A percentile compares a stretch with the other conserved stretches of the same genome.
These are phyloP conservation scores for Ophraella communa DNA, from an alignment of 2,888 invertebrate genomes.

Conservation along the genomic window DNA sequence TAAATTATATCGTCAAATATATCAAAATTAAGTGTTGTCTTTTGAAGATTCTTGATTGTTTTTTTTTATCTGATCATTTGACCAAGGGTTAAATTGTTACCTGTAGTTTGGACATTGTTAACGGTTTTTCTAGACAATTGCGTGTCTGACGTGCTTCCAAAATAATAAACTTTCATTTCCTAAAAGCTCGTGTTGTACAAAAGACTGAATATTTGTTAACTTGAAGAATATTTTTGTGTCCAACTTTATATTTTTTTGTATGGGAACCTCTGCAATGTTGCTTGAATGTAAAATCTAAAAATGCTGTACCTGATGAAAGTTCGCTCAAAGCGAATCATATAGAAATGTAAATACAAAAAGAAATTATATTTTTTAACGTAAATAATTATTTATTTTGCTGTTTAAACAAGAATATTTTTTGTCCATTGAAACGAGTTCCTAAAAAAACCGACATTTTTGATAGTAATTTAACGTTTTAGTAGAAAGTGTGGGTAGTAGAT, in stretches of 20 bases:
- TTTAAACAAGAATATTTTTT: background rate
- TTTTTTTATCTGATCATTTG: background rate
- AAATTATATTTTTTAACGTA: background rate
- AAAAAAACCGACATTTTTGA: background rate
- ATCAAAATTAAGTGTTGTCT: too few species aligned
- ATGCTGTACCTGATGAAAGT: background rate
- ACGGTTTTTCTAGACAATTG: conserved; percentile 17
- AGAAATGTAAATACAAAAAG: background rate
- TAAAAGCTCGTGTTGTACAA: conserved; percentile 29
- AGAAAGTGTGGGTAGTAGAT: background rate
- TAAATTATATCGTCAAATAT: too few species aligned
- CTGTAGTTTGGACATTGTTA: conserved; percentile 2
- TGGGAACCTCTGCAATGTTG: conserved; percentile 30
- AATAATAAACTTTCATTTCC: conserved; percentile 34
- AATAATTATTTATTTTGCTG: background rate
- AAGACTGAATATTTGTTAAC: conserved; percentile 45
- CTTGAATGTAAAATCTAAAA: conserved; percentile 21
- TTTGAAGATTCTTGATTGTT: background rate
- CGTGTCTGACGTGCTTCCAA: conserved; percentile 41
- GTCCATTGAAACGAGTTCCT: background rate
- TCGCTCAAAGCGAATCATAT: background rate
- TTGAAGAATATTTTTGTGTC: conserved; percentile 39
- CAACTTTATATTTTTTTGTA: conserved; percentile 18
- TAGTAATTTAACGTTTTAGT: too few species aligned
- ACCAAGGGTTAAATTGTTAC: conserved; percentile 11